Evolutionary conservation across 2,113 vertebrate genomes (phyloP).

Genomic region (Menura novaehollandiae): DNA sequence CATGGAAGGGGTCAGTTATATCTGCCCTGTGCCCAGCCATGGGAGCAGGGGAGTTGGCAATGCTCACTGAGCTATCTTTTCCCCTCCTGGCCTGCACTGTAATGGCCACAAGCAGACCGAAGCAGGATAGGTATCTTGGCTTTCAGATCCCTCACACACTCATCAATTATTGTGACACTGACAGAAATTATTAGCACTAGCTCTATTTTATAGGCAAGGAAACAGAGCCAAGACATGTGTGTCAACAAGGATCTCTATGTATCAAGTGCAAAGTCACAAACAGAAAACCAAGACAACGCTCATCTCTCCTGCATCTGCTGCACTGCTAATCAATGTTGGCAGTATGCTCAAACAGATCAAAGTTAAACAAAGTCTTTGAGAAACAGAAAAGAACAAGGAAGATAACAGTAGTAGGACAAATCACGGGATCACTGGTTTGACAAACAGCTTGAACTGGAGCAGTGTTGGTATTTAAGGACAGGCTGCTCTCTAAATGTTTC

Average conservation of each 20-base stretch:
- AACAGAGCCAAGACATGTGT: not conserved
- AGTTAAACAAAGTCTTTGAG: not conserved
- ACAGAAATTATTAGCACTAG: not conserved
- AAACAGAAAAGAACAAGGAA: not conserved
- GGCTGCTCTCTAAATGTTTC: not conserved
- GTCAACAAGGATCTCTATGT: not conserved
- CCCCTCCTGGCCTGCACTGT: not conserved
- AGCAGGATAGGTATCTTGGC: not conserved
- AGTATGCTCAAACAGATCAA: not conserved
- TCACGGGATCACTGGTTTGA: not conserved
- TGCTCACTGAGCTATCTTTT: not conserved
- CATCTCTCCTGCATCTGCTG: not conserved
- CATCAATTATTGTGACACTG: fast-evolving
- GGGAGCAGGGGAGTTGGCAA: not conserved
- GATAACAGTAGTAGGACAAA: not conserved
- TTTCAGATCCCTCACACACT: not conserved
- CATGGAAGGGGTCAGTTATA: not conserved
- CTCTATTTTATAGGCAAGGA: not conserved
- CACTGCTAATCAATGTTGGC: not conserved
- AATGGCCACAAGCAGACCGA: not conserved
- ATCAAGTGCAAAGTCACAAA: not conserved
- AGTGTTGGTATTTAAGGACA: not conserved
- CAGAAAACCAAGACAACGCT: not conserved
- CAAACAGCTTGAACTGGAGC: not conserved
- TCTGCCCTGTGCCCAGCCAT: fast-evolving